Conservation (phyloP, 2,888 invertebrate species). For the Taphrorychus bicolor region DNA sequence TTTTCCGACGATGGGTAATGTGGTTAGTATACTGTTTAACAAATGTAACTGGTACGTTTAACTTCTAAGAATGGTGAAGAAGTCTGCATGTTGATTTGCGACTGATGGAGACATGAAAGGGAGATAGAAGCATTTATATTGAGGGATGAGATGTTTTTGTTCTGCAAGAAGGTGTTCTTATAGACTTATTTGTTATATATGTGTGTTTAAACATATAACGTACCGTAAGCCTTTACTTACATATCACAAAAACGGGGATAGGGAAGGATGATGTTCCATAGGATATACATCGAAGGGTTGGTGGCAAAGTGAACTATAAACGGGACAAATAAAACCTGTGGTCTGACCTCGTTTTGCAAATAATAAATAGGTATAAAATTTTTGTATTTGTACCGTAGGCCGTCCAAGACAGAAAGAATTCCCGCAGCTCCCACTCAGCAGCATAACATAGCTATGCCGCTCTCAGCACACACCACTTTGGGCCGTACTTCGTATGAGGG, state of each 20-base stretch:
- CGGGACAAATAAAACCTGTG: conserved; percentile 24
- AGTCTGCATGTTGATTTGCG: too few species aligned
- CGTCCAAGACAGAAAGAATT: conserved; percentile 52
- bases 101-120: neutral
- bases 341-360: conserved; percentile 29
- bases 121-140: too few species aligned
- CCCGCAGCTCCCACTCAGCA: conserved; percentile 55
- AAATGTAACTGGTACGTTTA: neutral
- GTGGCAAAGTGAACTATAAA: conserved; percentile 7
- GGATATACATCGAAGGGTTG: neutral
- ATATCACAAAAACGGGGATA: neutral
- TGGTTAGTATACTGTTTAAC: neutral
- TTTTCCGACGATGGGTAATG: conserved; percentile 2
- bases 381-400: conserved; percentile 58
- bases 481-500: conserved; percentile 57
- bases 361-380: conserved; percentile 35
- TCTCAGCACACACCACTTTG: conserved; percentile 52
- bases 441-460: conserved; percentile 43
- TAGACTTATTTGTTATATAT: too few species aligned
- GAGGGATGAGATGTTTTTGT: too few species aligned
- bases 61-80: too few species aligned
- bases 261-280: neutral
- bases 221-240: neutral
- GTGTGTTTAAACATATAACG: too few species aligned
- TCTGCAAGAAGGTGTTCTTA: too few species aligned